Base-by-base conservation (phyloP, 2,113 vertebrate genomes). In the Takifugu flavidus region DNA sequence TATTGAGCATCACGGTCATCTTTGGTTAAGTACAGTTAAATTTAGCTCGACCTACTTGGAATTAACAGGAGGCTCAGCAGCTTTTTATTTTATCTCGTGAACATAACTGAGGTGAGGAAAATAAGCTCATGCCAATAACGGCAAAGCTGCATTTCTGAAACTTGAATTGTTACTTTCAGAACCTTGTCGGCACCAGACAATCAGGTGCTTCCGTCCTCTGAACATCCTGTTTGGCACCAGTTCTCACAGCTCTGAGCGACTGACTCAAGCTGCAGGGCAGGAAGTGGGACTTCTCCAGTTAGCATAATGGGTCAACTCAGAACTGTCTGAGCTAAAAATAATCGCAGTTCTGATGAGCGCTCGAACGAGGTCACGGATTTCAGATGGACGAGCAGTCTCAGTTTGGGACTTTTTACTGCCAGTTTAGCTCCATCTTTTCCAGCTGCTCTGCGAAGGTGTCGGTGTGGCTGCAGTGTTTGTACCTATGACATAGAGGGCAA, bases 401-500 rank as follows among this genome's bases (percentile, higher is more conserved):
- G 14, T 15, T 2, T 49, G 3, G 27, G 50, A 52, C 11, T 26
- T 25, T 52, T 25, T 52, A 25, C 25, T 49, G 20, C 10, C 15
- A 20, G 44, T 20, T 20, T 8, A 49, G 47, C 20, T 10, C 7
- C 47, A 25, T 14, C 12, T 45, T 45, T 15, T 15, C 44, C 14
- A 45, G 44, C 14, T 45, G 44, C 3, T 15, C 14, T 45, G 14
- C 4, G 44, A 15, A 45, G 2, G 34, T 10, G 34, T 39, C 7
- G 7, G 34, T 39, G 34, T 39, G 34, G 29, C 13, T 28, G 8
- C 13, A 3, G 25, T 62, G 10, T 65, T 20, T 49, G 15, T 80
- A 98, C 97, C 97, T 87, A 93, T 94, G n/a, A 99, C 88, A 78
- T 99, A 99, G 2, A 99, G 92, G 54, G 95, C 88, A 0, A 99